Evolutionary conservation across 23 tunicate species (phyloP), one percentile per base, ranked within the genome.

Genomic region (Trididemnum nubilum): DNA sequence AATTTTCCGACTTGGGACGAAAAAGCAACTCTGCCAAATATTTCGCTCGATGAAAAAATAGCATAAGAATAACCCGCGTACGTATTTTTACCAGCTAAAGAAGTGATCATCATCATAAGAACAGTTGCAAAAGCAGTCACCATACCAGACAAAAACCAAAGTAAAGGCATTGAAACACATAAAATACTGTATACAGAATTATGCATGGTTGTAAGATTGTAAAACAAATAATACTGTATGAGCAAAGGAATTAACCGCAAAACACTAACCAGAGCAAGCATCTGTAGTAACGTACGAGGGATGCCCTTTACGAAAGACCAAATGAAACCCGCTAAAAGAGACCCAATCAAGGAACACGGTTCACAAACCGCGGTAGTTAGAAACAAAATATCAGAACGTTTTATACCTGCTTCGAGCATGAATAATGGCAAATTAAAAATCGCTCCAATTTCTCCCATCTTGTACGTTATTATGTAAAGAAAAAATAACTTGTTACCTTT

Each of bases 361-460:
- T 76, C 82, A 39, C 73, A 49, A 5, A 85, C 1, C 0, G 51
- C 9, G 18, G 81, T 31, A 28, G 81, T n/a, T 7, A 76, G 34
- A 26, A 28, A 60, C 3, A 82, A 23, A 5, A 85, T 77, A 65
- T 32, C 30, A 40, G 49, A 24, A 2, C 64, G 58, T 49, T 33
- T 33, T 7, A 85, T 52, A 49, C 51, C 59, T 28, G 27, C 18
- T 49, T 85, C 67, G 33, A 63, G 2, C 2, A 85, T 1, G 2
- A 76, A 27, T 34, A 85, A 12, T 64, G 82, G 89, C 40, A 31
- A 77, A 21, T 76, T 21, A 0, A 82, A 24, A 12, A 35, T 0
- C 24, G 89, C 33, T 64, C 82, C 89, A 39, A 7, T 49, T 65
- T 85, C 89, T 30, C 89, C 82, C 0, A 85, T 60, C 34, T 85